Evolutionary conservation across 2,888 invertebrate species (phyloP), one percentile per base, ranked within the genome.

Genomic region (Eupithecia vulgata): DNA sequence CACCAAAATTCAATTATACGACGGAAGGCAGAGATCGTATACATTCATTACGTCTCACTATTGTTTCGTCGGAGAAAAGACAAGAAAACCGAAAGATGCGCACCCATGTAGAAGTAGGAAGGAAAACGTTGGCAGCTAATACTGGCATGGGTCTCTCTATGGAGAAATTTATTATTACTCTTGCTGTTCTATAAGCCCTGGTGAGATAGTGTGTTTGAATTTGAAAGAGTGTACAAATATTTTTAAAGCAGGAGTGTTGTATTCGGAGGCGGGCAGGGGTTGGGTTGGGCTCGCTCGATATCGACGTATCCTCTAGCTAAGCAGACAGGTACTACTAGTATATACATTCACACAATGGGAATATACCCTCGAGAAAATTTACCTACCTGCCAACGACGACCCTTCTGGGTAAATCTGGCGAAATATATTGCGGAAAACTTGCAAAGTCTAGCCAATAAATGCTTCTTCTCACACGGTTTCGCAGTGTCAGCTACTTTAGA

Each of bases 201-300:
- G 15, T 61, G 65, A 77, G 68, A 69, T 72, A 72, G 68, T 71
- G 71, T 75, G 70, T 72, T 70, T 73, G 78, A 78, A 81, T 82
- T 81, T 81, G 79, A 82, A 83, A 82, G 82, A 79, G 80, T 80
- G 81, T 76, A 84, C 81, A 84, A 84, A 85, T 84, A 86, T 86
- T 85, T 85, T 85, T 79, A 82, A 83, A 81, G 78, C 79, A 79
- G 73, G 78, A 68, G 78, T 82, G 81, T 82, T 82, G 82, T 85
- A 82, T 83, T 84, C 84, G 81, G 85, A 84, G 81, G 81, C 78
- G 79, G 79, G 80, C 68, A 73, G 75, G 79, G 79, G 75, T 77
- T 77, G 70, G 77, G 76, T 73, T 68, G 77, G 77, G 76, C 79
- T 75, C 81, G 80, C 73, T 79, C 81, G 78, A 81, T 82, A 83